A percentile compares a stretch with the other conserved stretches of the same genome.
phyloP scores from a whole-genome alignment of 2,797 vertebrate genomes.

The Phrynocephalus vlangalii region DNA sequence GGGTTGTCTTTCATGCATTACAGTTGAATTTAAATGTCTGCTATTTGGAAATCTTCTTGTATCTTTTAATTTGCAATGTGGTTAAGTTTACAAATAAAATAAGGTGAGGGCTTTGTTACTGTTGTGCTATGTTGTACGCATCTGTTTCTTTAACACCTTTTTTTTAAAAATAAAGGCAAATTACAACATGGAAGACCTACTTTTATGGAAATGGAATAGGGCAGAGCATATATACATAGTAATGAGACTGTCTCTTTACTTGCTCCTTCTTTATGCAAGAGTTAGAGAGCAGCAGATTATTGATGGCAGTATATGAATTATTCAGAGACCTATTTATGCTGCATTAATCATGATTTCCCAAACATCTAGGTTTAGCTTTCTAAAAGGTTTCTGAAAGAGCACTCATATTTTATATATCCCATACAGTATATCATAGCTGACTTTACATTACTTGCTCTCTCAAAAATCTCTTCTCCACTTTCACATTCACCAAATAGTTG shows the following conservation, averaged over 20 bases:
- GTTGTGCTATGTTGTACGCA: background rate
- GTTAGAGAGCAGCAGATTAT: conserved; percentile 18
- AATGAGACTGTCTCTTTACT: background rate
- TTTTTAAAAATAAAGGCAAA: conserved; percentile 17
- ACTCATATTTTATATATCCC: conserved; percentile 11
- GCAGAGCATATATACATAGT: background rate
- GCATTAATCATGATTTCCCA: conserved; percentile 38
- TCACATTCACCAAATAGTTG: conserved; percentile 19
- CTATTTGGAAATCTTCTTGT: background rate
- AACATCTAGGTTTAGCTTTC: conserved; percentile 25
- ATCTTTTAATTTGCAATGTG: background rate
- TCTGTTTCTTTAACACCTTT: background rate
- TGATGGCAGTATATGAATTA: background rate
- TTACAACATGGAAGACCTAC: background rate
- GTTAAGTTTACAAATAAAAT: conserved; percentile 17
- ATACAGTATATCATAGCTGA: conserved; percentile 16
- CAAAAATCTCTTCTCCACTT: conserved; percentile 1
- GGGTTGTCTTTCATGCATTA: background rate
- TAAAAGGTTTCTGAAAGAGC: conserved; percentile 32
- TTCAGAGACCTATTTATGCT: background rate
- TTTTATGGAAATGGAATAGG: conserved; percentile 15
- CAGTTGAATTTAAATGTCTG: background rate
- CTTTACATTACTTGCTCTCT: background rate
- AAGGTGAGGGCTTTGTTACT: background rate
- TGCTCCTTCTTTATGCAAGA: background rate